A percentile compares a stretch with the other conserved stretches of the same genome.
Conservation (phyloP, 2,113 vertebrate species). For the Chinchilla lanigera region DNA sequence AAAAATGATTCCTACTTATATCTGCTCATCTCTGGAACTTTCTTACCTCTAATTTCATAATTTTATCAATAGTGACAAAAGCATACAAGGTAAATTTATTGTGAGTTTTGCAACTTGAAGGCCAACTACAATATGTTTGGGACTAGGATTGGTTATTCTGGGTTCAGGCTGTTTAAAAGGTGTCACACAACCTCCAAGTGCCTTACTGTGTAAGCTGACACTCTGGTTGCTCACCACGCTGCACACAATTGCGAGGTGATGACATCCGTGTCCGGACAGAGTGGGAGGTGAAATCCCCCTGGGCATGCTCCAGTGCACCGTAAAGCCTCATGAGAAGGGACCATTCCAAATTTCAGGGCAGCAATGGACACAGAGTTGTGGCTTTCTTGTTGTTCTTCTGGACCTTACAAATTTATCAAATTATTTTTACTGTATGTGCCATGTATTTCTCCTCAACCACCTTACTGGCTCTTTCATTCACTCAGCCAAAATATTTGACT, state of each 20-base stretch:
- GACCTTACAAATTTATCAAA: not conserved
- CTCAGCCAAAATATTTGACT: not conserved
- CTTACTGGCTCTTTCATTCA: not conserved
- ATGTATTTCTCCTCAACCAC: not conserved
- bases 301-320: not conserved
- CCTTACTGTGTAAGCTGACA: conserved; percentile 27
- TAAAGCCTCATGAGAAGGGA: not conserved
- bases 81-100: not conserved
- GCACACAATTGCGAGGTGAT: conserved; percentile 37
- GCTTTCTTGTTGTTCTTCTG: not conserved
- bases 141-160: conserved; percentile 33
- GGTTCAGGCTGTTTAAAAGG: conserved; percentile 44
- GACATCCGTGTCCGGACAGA: not conserved
- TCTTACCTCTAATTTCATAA: not conserved
- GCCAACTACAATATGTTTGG: not conserved
- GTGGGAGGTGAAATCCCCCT: not conserved
- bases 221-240: not conserved
- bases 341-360: not conserved
- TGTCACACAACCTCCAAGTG: not conserved
- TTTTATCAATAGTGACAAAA: not conserved
- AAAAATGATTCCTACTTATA: not conserved
- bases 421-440: not conserved
- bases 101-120: not conserved
- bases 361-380: not conserved
- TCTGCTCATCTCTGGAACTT: not conserved